A percentile compares a stretch with the other conserved stretches of the same genome.
phyloP scores from a whole-genome alignment of 2,113 vertebrate species.

The Sinocyclocheilus maitianheensis region DNA sequence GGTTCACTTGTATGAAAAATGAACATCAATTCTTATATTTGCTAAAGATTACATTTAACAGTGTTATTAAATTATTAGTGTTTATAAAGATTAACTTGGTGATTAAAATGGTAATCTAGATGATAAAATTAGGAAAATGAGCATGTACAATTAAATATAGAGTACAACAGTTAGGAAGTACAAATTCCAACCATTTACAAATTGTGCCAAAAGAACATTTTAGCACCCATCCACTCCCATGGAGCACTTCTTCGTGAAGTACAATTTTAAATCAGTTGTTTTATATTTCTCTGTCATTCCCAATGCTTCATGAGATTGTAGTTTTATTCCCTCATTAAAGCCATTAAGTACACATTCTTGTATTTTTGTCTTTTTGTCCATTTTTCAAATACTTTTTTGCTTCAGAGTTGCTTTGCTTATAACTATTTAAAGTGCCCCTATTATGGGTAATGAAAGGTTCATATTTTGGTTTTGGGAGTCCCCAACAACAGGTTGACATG shows the following conservation, averaged over 20 bases:
- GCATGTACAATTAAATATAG: too few relatives aligned
- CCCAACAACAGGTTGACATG: too few relatives aligned
- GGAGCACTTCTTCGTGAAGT: too few relatives aligned
- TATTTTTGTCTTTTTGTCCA: neutral
- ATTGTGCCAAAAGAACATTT: neutral
- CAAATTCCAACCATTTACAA: neutral
- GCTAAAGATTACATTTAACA: too few relatives aligned
- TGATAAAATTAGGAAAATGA: too few relatives aligned
- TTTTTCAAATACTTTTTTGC: neutral
- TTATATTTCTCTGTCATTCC: neutral
- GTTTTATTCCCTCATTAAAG: neutral
- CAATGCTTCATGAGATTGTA: neutral
- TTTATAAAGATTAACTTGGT: too few relatives aligned
- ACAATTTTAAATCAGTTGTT: neutral
- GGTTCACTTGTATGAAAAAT: neutral
- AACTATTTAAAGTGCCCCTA: neutral
- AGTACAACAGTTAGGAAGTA: too few relatives aligned
- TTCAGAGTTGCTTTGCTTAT: neutral
- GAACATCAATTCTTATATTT: neutral
- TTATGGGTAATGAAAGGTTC: too few relatives aligned
- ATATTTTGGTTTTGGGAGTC: too few relatives aligned
- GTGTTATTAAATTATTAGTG: too few relatives aligned
- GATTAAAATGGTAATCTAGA: too few relatives aligned
- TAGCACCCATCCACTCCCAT: neutral
- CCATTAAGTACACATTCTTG: neutral